These are phyloP conservation scores for Liolophura sinensis DNA, from an alignment of 1,140 invertebrate genomes.

Conservation along the genomic window DNA sequence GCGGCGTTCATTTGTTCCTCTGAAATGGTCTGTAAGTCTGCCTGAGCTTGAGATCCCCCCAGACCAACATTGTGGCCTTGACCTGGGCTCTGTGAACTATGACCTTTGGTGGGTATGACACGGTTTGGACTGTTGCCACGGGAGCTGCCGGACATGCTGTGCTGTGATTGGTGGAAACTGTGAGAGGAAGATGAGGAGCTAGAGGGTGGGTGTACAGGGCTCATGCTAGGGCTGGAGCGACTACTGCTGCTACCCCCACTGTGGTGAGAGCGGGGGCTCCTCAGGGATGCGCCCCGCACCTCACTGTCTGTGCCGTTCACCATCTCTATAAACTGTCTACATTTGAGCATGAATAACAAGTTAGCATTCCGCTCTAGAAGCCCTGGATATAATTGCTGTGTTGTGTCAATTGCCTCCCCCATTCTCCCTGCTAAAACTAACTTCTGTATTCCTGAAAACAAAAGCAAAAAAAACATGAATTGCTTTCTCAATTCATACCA, in stretches of 20 bases:
- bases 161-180: slow-evolving; percentile 25
- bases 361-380: slow-evolving; percentile 87
- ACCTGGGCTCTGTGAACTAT: slow-evolving; percentile 22
- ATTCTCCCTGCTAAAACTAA: slow-evolving; percentile 88
- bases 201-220: slow-evolving; percentile 42
- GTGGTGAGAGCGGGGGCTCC: slow-evolving; percentile 42
- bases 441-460: slow-evolving; percentile 83
- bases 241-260: slow-evolving; percentile 31
- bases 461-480: slow-evolving; percentile 3
- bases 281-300: slow-evolving; percentile 43
- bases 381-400: slow-evolving; percentile 85
- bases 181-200: slow-evolving; percentile 11
- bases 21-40: slow-evolving; percentile 29
- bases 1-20: slow-evolving; percentile 65
- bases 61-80: slow-evolving; percentile 9
- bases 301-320: slow-evolving; percentile 63
- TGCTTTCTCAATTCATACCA: no score
- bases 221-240: slow-evolving; percentile 43
- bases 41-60: slow-evolving; percentile 19
- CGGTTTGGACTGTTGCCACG: slow-evolving; percentile 51
- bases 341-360: slow-evolving; percentile 92
- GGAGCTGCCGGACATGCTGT: slow-evolving; percentile 32
- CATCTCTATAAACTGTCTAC: slow-evolving; percentile 95
- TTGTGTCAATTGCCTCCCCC: slow-evolving; percentile 91
- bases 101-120: slow-evolving; percentile 25